Evolutionary conservation across 2,797 vertebrate species (phyloP).

Genomic region (Lithobates pipiens): DNA sequence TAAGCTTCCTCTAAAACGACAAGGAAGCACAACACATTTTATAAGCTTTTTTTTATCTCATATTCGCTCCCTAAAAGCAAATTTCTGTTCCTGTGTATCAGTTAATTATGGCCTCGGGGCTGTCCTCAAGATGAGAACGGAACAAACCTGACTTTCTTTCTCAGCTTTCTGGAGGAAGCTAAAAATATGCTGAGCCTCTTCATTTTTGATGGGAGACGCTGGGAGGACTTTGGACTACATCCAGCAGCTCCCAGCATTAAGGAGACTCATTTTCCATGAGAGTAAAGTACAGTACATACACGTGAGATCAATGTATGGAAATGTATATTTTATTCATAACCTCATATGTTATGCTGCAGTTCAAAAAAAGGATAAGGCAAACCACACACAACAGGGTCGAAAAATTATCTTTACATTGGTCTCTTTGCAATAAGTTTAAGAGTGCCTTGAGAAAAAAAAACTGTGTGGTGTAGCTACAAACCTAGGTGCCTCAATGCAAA

Average conservation of each 20-base stretch:
- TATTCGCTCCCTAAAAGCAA: slow-evolving; percentile 51
- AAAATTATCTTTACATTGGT: neutral
- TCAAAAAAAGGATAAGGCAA: slow-evolving; percentile 25
- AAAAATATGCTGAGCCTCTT: slow-evolving; percentile 45
- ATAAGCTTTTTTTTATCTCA: neutral
- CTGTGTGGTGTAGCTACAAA: too few species aligned
- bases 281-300: neutral
- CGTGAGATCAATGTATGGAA: neutral
- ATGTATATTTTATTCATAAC: slow-evolving; percentile 33
- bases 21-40: slow-evolving; percentile 16
- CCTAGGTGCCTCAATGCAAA: too few species aligned
- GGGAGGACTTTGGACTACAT: slow-evolving; percentile 27
- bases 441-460: too few species aligned
- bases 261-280: neutral
- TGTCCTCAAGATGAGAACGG: slow-evolving; percentile 33
- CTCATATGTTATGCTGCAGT: neutral
- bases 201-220: slow-evolving; percentile 31
- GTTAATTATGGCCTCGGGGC: slow-evolving; percentile 49
- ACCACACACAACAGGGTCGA: neutral
- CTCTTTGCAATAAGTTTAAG: neutral
- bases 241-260: slow-evolving; percentile 19
- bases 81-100: slow-evolving; percentile 54
- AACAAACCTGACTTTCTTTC: slow-evolving; percentile 38
- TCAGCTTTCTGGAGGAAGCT: slow-evolving; percentile 15
- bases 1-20: slow-evolving; percentile 2